These are phyloP conservation scores for Harpagifer antarcticus DNA, from an alignment of 2,797 vertebrate species.

Conservation along the genomic window DNA sequence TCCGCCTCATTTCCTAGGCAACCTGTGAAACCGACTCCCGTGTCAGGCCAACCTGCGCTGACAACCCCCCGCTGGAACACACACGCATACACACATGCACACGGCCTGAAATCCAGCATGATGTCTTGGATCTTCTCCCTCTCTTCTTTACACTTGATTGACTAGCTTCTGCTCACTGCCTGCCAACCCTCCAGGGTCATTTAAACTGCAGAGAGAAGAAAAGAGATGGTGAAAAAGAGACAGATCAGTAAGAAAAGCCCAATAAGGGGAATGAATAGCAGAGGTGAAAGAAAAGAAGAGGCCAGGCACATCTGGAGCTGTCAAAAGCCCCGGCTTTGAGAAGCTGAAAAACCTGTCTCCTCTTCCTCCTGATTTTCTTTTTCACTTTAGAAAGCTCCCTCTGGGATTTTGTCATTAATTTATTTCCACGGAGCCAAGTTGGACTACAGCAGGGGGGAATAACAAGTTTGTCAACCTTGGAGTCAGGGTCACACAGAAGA, in stretches of 20 bases:
- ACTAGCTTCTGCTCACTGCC: slow-evolving; percentile 65
- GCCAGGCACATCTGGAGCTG: slow-evolving; percentile 52
- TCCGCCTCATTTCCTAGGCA: slow-evolving; percentile 77
- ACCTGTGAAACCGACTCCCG: slow-evolving; percentile 77
- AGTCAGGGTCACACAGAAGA: slow-evolving; percentile 43
- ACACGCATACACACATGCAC: not conserved
- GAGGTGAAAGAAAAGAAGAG: slow-evolving; percentile 63
- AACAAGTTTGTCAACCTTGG: slow-evolving; percentile 53
- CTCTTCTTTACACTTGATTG: slow-evolving; percentile 71
- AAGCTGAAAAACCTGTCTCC: slow-evolving; percentile 43
- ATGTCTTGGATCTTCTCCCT: slow-evolving; percentile 66
- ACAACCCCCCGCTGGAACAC: slow-evolving; percentile 68
- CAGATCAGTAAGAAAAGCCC: slow-evolving; percentile 60
- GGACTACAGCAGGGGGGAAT: slow-evolving; percentile 25
- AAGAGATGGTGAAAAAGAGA: slow-evolving; percentile 48
- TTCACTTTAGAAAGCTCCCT: slow-evolving; percentile 34
- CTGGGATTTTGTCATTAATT: slow-evolving; percentile 66
- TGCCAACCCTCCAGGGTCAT: slow-evolving; percentile 72
- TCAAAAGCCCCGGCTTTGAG: slow-evolving; percentile 54
- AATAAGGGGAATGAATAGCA: slow-evolving; percentile 59
- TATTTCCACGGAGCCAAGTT: slow-evolving; percentile 44
- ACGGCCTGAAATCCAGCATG: slow-evolving; percentile 48
- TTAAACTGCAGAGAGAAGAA: slow-evolving; percentile 48
- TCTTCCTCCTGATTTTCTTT: slow-evolving; percentile 12
- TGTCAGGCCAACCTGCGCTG: slow-evolving; percentile 73